These are phyloP conservation scores for Phrynocephalus guinanensis DNA, from an alignment of 2,797 vertebrate species.

Conservation along the genomic window DNA sequence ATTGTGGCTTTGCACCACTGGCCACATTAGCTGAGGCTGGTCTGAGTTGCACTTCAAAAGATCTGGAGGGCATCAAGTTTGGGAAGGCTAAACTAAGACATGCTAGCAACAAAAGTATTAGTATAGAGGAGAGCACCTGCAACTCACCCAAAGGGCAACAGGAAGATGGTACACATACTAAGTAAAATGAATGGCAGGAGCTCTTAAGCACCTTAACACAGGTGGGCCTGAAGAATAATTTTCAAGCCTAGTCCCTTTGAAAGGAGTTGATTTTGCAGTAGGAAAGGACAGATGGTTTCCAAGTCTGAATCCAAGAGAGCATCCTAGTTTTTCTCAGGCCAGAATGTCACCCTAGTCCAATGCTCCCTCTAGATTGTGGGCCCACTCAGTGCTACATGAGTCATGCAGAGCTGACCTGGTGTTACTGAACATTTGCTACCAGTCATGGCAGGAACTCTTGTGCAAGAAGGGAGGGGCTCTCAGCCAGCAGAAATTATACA, in stretches of 20 bases:
- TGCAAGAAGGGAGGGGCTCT: too few species aligned
- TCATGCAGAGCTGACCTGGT: too few species aligned
- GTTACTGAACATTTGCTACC: too few species aligned
- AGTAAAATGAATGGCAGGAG: background rate
- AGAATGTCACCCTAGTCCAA: too few species aligned
- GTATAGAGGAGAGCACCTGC: background rate
- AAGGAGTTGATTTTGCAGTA: background rate
- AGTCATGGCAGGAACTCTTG: too few species aligned
- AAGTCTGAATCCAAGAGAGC: background rate
- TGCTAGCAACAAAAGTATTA: background rate
- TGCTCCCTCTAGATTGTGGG: too few species aligned
- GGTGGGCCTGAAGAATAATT: background rate
- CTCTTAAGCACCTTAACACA: background rate
- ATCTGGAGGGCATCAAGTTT: background rate
- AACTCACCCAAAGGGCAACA: background rate
- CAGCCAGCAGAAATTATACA: too few species aligned
- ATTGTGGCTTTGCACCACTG: too few species aligned
- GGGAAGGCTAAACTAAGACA: background rate
- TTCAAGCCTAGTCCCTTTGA: background rate
- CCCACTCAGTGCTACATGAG: too few species aligned
- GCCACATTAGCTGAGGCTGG: background rate
- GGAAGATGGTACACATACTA: background rate
- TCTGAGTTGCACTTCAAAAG: background rate
- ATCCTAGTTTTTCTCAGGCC: background rate
- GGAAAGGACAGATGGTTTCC: background rate